Conservation (phyloP, 2,113 vertebrate species). For the Gobiocypris rarus region DNA sequence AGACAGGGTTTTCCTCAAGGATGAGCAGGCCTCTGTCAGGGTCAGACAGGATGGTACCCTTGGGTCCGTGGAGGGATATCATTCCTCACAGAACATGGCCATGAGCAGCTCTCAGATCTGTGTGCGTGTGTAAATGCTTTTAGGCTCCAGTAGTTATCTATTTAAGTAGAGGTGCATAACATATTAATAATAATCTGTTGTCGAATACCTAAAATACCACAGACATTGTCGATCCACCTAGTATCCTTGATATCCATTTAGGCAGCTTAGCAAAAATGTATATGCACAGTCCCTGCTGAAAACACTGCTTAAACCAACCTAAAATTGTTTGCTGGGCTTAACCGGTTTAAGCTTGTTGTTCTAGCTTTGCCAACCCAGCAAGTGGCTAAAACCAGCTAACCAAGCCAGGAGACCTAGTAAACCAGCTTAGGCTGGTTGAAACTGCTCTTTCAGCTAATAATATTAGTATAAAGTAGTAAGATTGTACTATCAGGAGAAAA, state of each 20-base stretch:
- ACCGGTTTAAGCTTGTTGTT: background rate
- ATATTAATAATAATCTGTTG: background rate
- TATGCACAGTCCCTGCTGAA: background rate
- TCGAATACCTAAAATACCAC: slow-evolving; percentile 1
- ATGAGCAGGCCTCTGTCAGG: slow-evolving; percentile 43
- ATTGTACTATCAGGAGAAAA: background rate
- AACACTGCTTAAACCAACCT: too few relatives aligned
- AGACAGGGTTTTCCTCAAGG: slow-evolving; percentile 44
- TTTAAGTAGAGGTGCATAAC: slow-evolving; percentile 19
- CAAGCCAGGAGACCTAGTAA: background rate
- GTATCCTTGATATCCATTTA: background rate
- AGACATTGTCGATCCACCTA: background rate
- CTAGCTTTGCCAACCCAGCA: background rate
- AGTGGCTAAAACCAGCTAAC: background rate
- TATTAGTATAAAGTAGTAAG: background rate
- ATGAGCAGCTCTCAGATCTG: slow-evolving; percentile 27
- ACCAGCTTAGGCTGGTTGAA: background rate
- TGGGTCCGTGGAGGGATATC: slow-evolving; percentile 35
- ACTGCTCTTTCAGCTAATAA: background rate
- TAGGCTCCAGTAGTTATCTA: slow-evolving; percentile 13
- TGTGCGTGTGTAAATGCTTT: slow-evolving; percentile 34
- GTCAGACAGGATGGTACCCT: slow-evolving; percentile 46
- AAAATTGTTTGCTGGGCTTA: too few relatives aligned
- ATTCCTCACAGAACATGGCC: slow-evolving; percentile 26
- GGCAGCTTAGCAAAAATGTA: background rate